Base-by-base conservation (phyloP, 2,888 invertebrate species). In the Microplitis manilae region DNA sequence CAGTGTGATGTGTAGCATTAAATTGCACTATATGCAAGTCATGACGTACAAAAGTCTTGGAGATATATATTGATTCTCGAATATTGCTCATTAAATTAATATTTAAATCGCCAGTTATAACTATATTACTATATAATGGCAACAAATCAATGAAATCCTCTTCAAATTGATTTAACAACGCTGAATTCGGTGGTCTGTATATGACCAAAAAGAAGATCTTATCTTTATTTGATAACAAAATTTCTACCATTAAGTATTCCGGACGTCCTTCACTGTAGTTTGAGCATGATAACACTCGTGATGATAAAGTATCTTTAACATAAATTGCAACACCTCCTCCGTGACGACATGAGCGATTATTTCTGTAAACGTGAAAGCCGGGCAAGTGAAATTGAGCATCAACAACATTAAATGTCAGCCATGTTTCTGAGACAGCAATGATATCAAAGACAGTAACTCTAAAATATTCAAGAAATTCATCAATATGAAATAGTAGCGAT, bases 1-100 rank as follows among this genome's bases (percentile, higher is more conserved):
- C 7, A 15, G 71, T 71, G 39, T 71, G 76, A 64, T 71, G 67
- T 5, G 76, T 71, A 9, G 65, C 50, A 65, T 68, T 65, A 15
- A 68, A 68, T n/a, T n/a, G 59, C 13, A 76, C 62, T 20, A 71
- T 15, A 70, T 62, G 50, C 76, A 70, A 38, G 13, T 20, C 13
- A 30, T 61, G n/a, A 13, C 40, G 4, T 30, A 50, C 40, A 39
- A 13, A 70, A 62, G 2, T 15, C 15, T 7, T 4, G 30, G 4
- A 30, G 30, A 30, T 30, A 30, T 30, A 30, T 30, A 30, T 30
- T 30, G 7, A 62, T 0, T 17, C 6, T n/a, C n/a, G 2, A 6
- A 6, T 17, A 17, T 17, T 62, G n/a, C 7, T 30, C 30, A 30
- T 30, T 30, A 30, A 30, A 62, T 62, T 17, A n/a, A 62, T 62